A percentile compares a stretch with the other conserved stretches of the same genome.
phyloP scores from a whole-genome alignment of 2,888 invertebrate genomes.

The Cremastobaeus sp. region DNA sequence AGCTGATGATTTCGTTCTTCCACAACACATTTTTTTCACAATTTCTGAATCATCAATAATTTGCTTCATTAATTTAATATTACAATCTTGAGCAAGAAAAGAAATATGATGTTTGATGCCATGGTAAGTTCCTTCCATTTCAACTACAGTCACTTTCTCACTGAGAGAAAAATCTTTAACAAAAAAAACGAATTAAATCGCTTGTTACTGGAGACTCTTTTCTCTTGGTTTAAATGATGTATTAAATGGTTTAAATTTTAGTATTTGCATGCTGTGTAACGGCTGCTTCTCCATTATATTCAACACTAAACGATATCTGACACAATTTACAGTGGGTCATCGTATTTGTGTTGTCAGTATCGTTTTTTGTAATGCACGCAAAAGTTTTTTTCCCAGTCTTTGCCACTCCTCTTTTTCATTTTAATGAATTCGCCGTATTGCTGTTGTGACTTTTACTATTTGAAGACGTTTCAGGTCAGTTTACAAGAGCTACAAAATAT shows the following conservation, averaged over 20 bases:
- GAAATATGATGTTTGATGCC: slow-evolving; percentile 8
- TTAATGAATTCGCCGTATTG: too few relatives aligned
- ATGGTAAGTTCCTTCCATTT: slow-evolving; percentile 7
- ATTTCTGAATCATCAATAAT: slow-evolving; percentile 12
- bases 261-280: not conserved
- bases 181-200: slow-evolving; percentile 7
- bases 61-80: slow-evolving; percentile 7
- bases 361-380: not conserved
- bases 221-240: not conserved
- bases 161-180: not conserved
- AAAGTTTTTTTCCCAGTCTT: slow-evolving; percentile 5
- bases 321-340: not conserved
- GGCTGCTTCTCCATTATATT: slow-evolving; percentile 3
- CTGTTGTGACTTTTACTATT: too few relatives aligned
- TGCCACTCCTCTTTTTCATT: not conserved
- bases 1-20: slow-evolving; percentile 11
- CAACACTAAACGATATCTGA: not conserved
- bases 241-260: too few relatives aligned
- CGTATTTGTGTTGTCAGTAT: not conserved
- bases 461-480: too few relatives aligned
- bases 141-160: slow-evolving; percentile 11
- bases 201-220: not conserved
- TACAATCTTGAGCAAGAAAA: slow-evolving; percentile 9
- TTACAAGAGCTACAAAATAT: too few relatives aligned
- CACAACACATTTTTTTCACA: slow-evolving; percentile 3